Base-by-base conservation (phyloP, 2,113 vertebrate genomes). In the Prionailurus viverrinus region DNA sequence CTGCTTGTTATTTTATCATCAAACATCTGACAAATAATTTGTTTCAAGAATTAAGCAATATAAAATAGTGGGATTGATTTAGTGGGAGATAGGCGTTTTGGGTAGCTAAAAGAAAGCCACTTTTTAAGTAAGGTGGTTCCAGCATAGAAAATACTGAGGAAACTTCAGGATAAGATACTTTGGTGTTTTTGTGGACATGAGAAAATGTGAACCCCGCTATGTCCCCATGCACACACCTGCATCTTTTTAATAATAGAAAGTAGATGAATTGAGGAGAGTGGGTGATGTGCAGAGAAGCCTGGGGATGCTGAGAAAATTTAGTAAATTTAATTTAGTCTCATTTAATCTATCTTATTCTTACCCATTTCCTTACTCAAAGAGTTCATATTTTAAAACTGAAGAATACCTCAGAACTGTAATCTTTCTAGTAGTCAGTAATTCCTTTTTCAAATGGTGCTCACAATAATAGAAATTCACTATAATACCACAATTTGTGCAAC, bases 281-380 rank as follows among this genome's bases (percentile, higher is more conserved):
- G 18, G 4, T 39, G 78, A 88, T 29, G 12, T 9, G 8, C 5
- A 36, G 36, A 39, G 74, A 61, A 90, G 41, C 12, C 51, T 91
- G 33, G 6, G 0, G 0, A 81, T 29, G 41, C 53, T 80, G 21
- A 63, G 19, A 83, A 90, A 82, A 68, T 16, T 21, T 55, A 76
- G n/a, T 87, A 80, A 96, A 92, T 61, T 81, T 19, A 92, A 66
- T 81, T 19, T 87, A 48, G 19, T 69, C 16, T 83, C n/a, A 0
- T 86, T 61, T 94, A 74, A 73, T 63, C 27, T 63, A 7, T 78
- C 23, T 94, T 71, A 65, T 3, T 84, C n/a, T 39, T 25, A 55
- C 11, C 3, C 45, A 89, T 79, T 92, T 94, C 8, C 53, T 92
- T 92, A 58, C 55, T 74, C 45, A 92, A 92, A 92, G 31, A 92